A percentile compares a stretch with the other conserved stretches of the same genome.
Conservation (phyloP, 2,113 vertebrate species). For the Nycticebus coucang region DNA sequence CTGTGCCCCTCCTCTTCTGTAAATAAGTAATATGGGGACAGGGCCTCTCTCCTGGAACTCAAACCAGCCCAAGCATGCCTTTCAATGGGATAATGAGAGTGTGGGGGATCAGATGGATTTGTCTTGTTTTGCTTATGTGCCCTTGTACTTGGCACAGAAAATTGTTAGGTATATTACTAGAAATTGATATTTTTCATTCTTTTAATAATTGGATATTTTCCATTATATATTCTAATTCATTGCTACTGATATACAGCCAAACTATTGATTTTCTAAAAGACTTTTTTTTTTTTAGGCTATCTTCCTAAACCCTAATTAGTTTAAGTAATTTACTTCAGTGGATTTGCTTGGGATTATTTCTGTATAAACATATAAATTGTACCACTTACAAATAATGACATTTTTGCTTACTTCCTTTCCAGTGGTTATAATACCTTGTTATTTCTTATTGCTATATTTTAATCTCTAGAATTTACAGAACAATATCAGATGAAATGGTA, state of each 20-base stretch:
- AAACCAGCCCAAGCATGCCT: neutral
- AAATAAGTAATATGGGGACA: neutral
- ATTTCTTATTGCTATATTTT: neutral
- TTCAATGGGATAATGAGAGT: neutral
- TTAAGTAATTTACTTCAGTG: conserved; percentile 43
- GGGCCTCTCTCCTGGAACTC: neutral
- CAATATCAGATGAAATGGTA: neutral
- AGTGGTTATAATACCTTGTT: neutral
- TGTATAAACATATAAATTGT: conserved; percentile 21
- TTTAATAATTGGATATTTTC: neutral
- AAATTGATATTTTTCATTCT: neutral
- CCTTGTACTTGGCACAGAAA: neutral
- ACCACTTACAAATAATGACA: neutral
- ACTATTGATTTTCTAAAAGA: neutral
- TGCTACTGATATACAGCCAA: neutral
- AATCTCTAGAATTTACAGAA: conserved; percentile 25
- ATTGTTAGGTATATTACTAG: neutral
- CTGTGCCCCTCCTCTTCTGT: neutral
- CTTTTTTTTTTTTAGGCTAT: neutral
- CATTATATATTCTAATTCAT: conserved; percentile 6
- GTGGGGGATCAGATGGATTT: neutral
- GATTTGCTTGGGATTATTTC: conserved; percentile 37
- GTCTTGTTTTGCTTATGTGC: neutral
- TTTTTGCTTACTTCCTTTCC: neutral
- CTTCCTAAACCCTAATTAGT: neutral